Evolutionary conservation across 2,888 invertebrate species (phyloP), one percentile per base, ranked within the genome.

Genomic region (Lamellibrachia columna): DNA sequence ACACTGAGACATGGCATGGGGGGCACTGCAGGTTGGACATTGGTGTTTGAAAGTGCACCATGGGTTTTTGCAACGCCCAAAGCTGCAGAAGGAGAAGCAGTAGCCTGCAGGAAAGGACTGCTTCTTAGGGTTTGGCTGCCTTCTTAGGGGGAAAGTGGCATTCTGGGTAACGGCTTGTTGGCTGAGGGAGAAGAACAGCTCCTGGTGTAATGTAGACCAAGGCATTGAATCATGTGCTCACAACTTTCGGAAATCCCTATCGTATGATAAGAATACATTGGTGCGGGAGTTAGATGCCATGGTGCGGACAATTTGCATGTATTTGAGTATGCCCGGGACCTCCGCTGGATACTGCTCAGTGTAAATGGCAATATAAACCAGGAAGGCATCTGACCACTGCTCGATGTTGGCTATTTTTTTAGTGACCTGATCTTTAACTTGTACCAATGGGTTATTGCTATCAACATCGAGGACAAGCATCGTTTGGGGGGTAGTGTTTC

Each of bases 361-460:
- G 3, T 53, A 53, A n/a, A 91, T 11, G 55, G 53, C 91, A 53
- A 22, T 53, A 2, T 91, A 91, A n/a, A 91, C 15, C 11, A 28
- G 52, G 40, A 91, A 91, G 3, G 91, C 53, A 2, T 91, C 53
- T 4, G 91, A 22, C 91, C 91, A 91, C 91, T 91, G 91, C 8
- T 91, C 91, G 7, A 91, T 60, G 11, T 60, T 60, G 11, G 1
- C 11, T 4, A 60, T 6, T 60, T 60, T 60, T 11, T 7, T 55
- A 40, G 40, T 40, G 40, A 40, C 40, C 40, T 55, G 55, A 3
- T 55, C 2, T 55, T 9, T 60, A 15, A 60, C 15, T 11, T 60
- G 60, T 22, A 60, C 60, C 1, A 60, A 11, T 9, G 60, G 60
- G 15, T 15, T 60, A 15, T 11, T 15, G 15, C 15, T 60, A 22